phyloP scores from a whole-genome alignment of 2,888 invertebrate genomes.

The Thymelicus acteon region DNA sequence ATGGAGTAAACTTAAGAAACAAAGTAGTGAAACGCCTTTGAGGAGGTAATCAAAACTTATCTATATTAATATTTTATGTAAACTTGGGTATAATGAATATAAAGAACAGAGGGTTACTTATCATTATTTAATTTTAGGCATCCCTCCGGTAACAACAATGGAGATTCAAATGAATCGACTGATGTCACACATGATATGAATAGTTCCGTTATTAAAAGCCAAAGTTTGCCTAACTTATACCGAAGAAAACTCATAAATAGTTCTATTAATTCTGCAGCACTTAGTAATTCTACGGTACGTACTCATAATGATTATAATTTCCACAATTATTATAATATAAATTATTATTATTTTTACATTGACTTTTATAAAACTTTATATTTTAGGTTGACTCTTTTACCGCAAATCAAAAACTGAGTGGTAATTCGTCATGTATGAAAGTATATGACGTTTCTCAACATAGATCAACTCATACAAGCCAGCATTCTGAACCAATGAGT shows the following conservation, averaged over 20 bases:
- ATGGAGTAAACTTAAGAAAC: constrained; percentile 93
- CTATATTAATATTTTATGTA: too few relatives aligned
- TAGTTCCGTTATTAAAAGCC: constrained; percentile 88
- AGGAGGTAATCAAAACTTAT: constrained; percentile 76
- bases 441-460: constrained; percentile 80
- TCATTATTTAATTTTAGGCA: constrained; percentile 77
- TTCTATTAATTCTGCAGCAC: constrained; percentile 82
- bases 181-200: constrained; percentile 85
- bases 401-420: constrained; percentile 74
- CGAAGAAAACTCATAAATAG: constrained; percentile 82
- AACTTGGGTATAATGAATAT: too few relatives aligned
- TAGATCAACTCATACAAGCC: constrained; percentile 72
- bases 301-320: constrained; percentile 22
- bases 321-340: constrained; percentile 33
- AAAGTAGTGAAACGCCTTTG: constrained; percentile 87
- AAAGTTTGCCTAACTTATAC: constrained; percentile 91
- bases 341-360: constrained; percentile 31
- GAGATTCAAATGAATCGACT: constrained; percentile 81
- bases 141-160: constrained; percentile 91
- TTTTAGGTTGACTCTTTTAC: constrained; percentile 81
- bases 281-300: constrained; percentile 90
- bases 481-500: constrained; percentile 82
- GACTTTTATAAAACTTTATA: constrained; percentile 48
- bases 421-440: constrained; percentile 77
- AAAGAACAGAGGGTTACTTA: not conserved